phyloP scores from a whole-genome alignment of 2,797 vertebrate genomes.

The Etheostoma nigrum region DNA sequence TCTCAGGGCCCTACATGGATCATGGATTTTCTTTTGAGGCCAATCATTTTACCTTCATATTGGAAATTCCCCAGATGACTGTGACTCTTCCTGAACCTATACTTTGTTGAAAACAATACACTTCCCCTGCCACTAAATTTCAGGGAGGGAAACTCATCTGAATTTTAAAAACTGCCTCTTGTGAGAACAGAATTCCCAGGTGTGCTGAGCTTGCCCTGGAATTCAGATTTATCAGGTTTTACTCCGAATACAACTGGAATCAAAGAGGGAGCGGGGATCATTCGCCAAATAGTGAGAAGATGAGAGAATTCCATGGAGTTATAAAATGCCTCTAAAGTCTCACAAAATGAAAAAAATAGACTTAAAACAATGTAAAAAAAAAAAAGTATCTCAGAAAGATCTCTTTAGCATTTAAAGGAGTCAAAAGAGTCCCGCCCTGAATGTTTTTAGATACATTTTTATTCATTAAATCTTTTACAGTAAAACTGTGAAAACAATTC shows the following conservation, averaged over 20 bases:
- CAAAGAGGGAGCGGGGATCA: slow-evolving; percentile 62
- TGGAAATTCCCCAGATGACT: slow-evolving; percentile 72
- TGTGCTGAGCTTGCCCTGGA: slow-evolving; percentile 65
- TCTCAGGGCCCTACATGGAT: slow-evolving; percentile 52
- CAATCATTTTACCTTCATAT: slow-evolving; percentile 72
- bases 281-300: slow-evolving; percentile 55
- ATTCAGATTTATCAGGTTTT: slow-evolving; percentile 73
- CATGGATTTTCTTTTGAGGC: slow-evolving; percentile 60
- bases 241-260: slow-evolving; percentile 54
- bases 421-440: background rate
- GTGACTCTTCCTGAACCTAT: slow-evolving; percentile 62
- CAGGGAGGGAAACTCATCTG: slow-evolving; percentile 46
- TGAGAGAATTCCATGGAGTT: slow-evolving; percentile 51
- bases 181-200: slow-evolving; percentile 70
- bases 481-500: slow-evolving; percentile 15
- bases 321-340: slow-evolving; percentile 41
- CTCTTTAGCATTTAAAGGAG: slow-evolving; percentile 21
- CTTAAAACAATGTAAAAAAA: slow-evolving; percentile 45
- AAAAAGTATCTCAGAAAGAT: slow-evolving; percentile 15
- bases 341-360: slow-evolving; percentile 27
- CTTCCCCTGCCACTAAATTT: slow-evolving; percentile 61
- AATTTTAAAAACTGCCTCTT: slow-evolving; percentile 61
- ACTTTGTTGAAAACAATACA: slow-evolving; percentile 60
- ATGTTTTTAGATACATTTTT: slow-evolving; percentile 16
- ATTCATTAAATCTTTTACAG: slow-evolving; percentile 6